Evolutionary conservation across 2,797 vertebrate genomes (phyloP), one percentile per base, ranked within the genome.

Genomic region (Sebastes minor): DNA sequence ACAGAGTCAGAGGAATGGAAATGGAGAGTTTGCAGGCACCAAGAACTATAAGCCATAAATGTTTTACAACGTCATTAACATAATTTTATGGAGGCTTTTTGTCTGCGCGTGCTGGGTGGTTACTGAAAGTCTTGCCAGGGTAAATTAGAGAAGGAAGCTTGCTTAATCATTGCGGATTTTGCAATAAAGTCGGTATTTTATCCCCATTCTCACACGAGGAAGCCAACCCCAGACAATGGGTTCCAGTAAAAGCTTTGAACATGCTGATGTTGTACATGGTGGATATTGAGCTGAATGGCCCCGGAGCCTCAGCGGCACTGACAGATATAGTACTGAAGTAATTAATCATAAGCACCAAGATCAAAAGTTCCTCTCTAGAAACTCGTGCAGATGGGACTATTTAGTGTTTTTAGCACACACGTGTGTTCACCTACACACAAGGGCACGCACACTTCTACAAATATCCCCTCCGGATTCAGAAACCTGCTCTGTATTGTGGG

Each of bases 61-160:
- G 91, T 94, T 95, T 95, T 89, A 95, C 85, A 89, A 74, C 68
- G 9, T 90, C 82, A 94, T 95, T 95, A 92, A 79, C 93, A 94
- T 94, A 90, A 91, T 92, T 93, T 93, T 86, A 94, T 86, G 76
- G 86, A 86, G 82, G 71, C 80, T 84, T 93, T 94, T 88, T 85
- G 76, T 86, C 81, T 68, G 64, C 23, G 46, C 30, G 14, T 35
- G 52, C 52, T 72, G 68, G 76, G 76, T 76, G 80, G 77, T 35
- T 49, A 46, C 25, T 62, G 69, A 71, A 81, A 78, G 62, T 73
- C 74, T 71, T 74, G 74, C 77, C 70, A 69, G 83, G 30, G 68
- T 65, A 83, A 82, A 88, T 85, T 76, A 81, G 61, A 49, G 55
- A 79, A 71, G 68, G 67, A 72, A 57, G 68, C 85, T 65, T 22